A percentile compares a stretch with the other conserved stretches of the same genome.
These are phyloP conservation scores for Scaptomyza caliginosa DNA, from an alignment of 2,888 invertebrate genomes.

Conservation along the genomic window DNA sequence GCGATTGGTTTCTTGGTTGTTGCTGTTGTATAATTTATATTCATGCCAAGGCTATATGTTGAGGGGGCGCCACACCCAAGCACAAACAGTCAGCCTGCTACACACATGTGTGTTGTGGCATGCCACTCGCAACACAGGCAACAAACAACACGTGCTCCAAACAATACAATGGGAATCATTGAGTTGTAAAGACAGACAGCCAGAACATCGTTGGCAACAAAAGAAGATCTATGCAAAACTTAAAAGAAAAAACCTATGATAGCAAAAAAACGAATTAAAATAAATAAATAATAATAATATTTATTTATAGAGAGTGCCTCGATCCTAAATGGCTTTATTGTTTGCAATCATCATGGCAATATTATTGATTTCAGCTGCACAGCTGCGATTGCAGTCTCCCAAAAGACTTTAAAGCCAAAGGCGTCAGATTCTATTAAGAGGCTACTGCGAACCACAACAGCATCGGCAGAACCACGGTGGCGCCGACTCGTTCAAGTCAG, in stretches of 20 bases:
- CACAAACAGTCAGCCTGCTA: slow-evolving; percentile 5
- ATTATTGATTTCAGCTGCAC: slow-evolving; percentile 57
- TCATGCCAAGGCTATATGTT: slow-evolving; percentile 65
- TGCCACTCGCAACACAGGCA: slow-evolving; percentile 18
- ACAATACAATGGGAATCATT: slow-evolving; percentile 41
- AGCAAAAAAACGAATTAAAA: slow-evolving; percentile 44
- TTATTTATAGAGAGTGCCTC: slow-evolving; percentile 60
- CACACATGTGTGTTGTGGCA: slow-evolving; percentile 36
- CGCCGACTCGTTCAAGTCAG: slow-evolving; percentile 16
- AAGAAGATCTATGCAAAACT: slow-evolving; percentile 58
- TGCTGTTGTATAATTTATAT: slow-evolving; percentile 7
- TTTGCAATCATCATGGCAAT: slow-evolving; percentile 51
- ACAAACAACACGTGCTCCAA: slow-evolving; percentile 37
- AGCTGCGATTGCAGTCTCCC: slow-evolving; percentile 51
- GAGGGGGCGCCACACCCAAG: slow-evolving; percentile 54
- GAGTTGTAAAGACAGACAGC: slow-evolving; percentile 24
- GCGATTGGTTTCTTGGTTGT: slow-evolving; percentile 29
- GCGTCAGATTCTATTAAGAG: slow-evolving; percentile 61
- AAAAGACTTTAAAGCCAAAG: slow-evolving; percentile 43
- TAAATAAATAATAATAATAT: slow-evolving; percentile 55
- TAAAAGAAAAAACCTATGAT: slow-evolving; percentile 35
- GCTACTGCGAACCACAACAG: slow-evolving; percentile 17
- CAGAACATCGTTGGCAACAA: slow-evolving; percentile 55
- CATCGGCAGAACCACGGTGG: slow-evolving; percentile 18
- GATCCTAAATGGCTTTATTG: slow-evolving; percentile 67